Base-by-base conservation (phyloP, 2,797 vertebrate genomes). In the Hippocampus kuda region DNA sequence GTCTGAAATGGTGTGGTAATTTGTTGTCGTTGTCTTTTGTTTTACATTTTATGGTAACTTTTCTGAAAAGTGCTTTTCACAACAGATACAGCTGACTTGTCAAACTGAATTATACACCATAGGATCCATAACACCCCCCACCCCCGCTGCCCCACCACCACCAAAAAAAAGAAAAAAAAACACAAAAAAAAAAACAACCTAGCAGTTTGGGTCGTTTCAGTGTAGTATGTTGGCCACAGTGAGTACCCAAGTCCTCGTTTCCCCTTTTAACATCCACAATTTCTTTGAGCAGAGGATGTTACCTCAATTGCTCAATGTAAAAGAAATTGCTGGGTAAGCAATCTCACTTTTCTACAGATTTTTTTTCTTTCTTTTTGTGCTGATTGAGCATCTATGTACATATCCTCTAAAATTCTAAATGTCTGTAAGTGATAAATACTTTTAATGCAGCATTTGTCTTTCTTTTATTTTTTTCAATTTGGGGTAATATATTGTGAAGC, bases 251-350 rank as follows among this genome's bases (percentile, higher is more conserved):
- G 71, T 76, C 60, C 77, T 71, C 83, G 54, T 80, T 89, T 89
- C 86, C 83, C 69, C 70, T 86, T 89, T 87, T 84, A 78, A 81
- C 79, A 79, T 81, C 83, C 83, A 86, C 85, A 85, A 79, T 81
- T 78, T 82, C 59, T 73, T 54, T 27, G 72, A 68, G 67, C 64
- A 80, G 71, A 82, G 84, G 81, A 85, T 85, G 83, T 84, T 64
- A 75, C 42, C n/a, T 13, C 53, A 66, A 77, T 88, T 89, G 81
- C 84, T 78, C 83, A 89, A 88, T 54, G 26, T 73, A 76, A 75
- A 76, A 75, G 70, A 66, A 70, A 71, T 63, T 75, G 65, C 70
- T 78, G 65, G 69, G 67, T 84, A 84, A 73, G 61, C 18, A 24
- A 69, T 38, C 34, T 76, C 69, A 81, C 59, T 66, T 73, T 67